These are phyloP conservation scores for Pterostichus madidus DNA, from an alignment of 2,888 invertebrate genomes.

Conservation along the genomic window DNA sequence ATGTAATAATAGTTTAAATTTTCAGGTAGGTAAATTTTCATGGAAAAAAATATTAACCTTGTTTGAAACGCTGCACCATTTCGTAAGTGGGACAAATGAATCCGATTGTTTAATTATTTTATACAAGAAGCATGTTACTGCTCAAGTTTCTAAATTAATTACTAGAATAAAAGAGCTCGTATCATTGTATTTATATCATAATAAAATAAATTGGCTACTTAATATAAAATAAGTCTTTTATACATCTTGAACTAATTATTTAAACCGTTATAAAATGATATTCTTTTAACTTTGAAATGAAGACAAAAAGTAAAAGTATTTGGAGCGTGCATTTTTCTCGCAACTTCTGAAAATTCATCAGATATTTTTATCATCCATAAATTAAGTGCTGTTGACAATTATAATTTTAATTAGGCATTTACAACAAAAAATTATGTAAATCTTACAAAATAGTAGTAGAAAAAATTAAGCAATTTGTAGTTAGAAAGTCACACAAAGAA, in stretches of 20 bases:
- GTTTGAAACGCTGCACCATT: constrained; percentile 52
- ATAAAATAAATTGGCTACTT: constrained; percentile 36
- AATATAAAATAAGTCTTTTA: constrained; percentile 8
- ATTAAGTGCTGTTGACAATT: constrained; percentile 27
- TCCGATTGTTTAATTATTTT: constrained; percentile 52
- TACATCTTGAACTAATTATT: constrained; percentile 21
- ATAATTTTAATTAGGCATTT: constrained; percentile 7
- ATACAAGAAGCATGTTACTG: constrained; percentile 23
- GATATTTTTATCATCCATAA: neutral
- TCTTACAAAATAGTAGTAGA: neutral
- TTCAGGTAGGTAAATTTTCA: neutral
- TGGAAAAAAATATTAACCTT: constrained; percentile 31
- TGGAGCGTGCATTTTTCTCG: constrained; percentile 34
- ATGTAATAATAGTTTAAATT: neutral
- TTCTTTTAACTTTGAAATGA: neutral
- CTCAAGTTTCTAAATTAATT: constrained; percentile 53
- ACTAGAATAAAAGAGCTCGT: constrained; percentile 18
- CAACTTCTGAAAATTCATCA: constrained; percentile 21
- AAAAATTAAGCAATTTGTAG: neutral
- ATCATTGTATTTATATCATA: constrained; percentile 22
- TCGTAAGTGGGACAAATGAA: constrained; percentile 52
- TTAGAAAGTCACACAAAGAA: neutral
- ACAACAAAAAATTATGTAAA: neutral
- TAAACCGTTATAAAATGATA: constrained; percentile 33
- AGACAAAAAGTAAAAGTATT: constrained; percentile 56